Conservation (phyloP, 2,888 invertebrate genomes). For the Choreutis nemorana region DNA sequence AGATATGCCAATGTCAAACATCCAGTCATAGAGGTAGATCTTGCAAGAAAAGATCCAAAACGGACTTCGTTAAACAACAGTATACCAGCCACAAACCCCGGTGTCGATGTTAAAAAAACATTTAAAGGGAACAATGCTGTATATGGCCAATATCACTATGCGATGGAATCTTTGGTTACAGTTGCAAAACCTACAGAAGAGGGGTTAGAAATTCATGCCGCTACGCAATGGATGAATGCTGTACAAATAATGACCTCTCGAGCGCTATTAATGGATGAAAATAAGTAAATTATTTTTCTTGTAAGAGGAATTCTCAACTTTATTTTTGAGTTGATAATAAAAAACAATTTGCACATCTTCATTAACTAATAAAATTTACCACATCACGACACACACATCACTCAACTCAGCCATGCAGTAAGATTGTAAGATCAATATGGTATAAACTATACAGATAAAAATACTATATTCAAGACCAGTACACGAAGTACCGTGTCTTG, state of each 20-base stretch:
- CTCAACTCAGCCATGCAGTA: too few species aligned
- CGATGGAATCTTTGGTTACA: slow-evolving; percentile 71
- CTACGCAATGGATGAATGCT: slow-evolving; percentile 64
- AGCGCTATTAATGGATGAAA: slow-evolving; percentile 55
- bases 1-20: slow-evolving; percentile 31
- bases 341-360: too few species aligned
- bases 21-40: slow-evolving; percentile 5
- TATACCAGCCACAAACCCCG: slow-evolving; percentile 17
- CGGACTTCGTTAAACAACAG: slow-evolving; percentile 15
- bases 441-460: too few species aligned
- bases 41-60: slow-evolving; percentile 20
- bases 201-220: slow-evolving; percentile 65
- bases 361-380: too few species aligned
- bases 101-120: slow-evolving; percentile 20
- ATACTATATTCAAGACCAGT: too few species aligned
- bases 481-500: too few species aligned
- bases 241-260: slow-evolving; percentile 55
- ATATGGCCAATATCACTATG: slow-evolving; percentile 70
- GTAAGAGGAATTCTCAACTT: too few species aligned
- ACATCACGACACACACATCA: too few species aligned
- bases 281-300: slow-evolving; percentile 62
- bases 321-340: too few species aligned
- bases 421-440: too few species aligned
- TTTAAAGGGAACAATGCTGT: slow-evolving; percentile 25
- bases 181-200: slow-evolving; percentile 70